A percentile compares a stretch with the other conserved stretches of the same genome.
phyloP scores from a whole-genome alignment of 2,888 invertebrate species.

The Auanema sp. region DNA sequence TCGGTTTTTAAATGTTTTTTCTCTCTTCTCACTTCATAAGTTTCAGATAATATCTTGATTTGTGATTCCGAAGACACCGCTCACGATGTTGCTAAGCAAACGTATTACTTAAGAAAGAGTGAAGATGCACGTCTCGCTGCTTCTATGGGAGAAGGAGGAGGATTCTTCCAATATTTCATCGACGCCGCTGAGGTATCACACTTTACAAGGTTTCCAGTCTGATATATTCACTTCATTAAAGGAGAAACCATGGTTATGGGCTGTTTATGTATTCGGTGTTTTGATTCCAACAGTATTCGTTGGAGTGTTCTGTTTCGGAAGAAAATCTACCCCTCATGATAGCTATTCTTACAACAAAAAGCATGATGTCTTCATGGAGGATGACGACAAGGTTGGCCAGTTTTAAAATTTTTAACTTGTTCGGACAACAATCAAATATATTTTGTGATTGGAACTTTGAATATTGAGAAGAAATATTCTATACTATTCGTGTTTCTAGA shows the following conservation, averaged over 20 bases:
- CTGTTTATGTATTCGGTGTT: constrained; percentile 78
- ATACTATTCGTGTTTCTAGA: no score
- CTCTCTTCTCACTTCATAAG: not conserved
- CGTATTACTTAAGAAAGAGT: constrained; percentile 79
- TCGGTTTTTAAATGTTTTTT: constrained; percentile 72
- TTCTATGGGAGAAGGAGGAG: constrained; percentile 26
- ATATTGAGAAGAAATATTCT: no score
- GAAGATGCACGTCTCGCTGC: constrained; percentile 45
- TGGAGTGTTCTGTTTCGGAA: constrained; percentile 79
- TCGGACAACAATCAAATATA: not conserved
- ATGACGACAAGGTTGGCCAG: constrained; percentile 60
- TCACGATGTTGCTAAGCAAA: constrained; percentile 79
- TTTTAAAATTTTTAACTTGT: not conserved
- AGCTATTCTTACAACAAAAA: constrained; percentile 70
- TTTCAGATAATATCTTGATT: constrained; percentile 77
- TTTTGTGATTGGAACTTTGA: not conserved
- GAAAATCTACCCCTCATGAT: constrained; percentile 35
- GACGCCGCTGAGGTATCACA: constrained; percentile 43
- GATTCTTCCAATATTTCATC: constrained; percentile 42
- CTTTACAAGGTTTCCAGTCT: not conserved
- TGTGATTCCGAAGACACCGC: constrained; percentile 81
- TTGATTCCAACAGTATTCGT: constrained; percentile 79
- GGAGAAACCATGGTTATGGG: constrained; percentile 88
- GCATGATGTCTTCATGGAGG: constrained; percentile 76
- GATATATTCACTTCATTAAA: constrained; percentile 15